phyloP scores from a whole-genome alignment of 2,888 invertebrate genomes.

The Pachycephus smyrnensis region DNA sequence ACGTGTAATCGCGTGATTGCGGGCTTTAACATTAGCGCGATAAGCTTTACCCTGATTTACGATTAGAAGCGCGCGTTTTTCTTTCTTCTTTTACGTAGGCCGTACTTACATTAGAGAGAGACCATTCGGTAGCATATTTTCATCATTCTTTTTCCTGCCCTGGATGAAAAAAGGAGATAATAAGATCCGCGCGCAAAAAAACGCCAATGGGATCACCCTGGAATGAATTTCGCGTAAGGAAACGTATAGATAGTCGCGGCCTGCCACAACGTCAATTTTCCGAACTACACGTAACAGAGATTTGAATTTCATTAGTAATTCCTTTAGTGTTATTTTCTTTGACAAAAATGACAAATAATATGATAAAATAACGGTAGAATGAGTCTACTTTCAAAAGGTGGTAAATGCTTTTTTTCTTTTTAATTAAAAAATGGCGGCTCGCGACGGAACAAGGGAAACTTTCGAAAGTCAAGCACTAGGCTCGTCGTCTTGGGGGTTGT shows the following conservation, averaged over 20 bases:
- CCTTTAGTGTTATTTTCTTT: no score
- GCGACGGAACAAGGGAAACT: neutral
- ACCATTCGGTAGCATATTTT: neutral
- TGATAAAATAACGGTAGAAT: neutral
- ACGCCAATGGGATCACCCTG: neutral
- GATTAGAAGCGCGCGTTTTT: neutral
- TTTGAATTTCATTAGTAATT: neutral
- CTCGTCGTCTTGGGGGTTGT: neutral
- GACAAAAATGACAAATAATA: no score
- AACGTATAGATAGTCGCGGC: neutral
- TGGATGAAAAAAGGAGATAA: neutral
- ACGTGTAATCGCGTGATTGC: conserved; percentile 27
- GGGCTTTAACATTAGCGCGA: conserved; percentile 7
- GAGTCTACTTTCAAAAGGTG: neutral
- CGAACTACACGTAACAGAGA: neutral
- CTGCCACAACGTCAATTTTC: neutral
- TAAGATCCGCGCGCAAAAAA: neutral
- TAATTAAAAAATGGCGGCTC: neutral
- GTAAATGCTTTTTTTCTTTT: no score
- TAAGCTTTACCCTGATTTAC: neutral
- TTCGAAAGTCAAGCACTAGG: neutral
- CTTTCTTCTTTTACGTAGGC: neutral
- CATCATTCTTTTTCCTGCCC: neutral
- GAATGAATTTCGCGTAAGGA: neutral
- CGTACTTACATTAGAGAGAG: neutral